phyloP scores from a whole-genome alignment of 2,113 vertebrate genomes.

The Phylloscopus trochiloides region DNA sequence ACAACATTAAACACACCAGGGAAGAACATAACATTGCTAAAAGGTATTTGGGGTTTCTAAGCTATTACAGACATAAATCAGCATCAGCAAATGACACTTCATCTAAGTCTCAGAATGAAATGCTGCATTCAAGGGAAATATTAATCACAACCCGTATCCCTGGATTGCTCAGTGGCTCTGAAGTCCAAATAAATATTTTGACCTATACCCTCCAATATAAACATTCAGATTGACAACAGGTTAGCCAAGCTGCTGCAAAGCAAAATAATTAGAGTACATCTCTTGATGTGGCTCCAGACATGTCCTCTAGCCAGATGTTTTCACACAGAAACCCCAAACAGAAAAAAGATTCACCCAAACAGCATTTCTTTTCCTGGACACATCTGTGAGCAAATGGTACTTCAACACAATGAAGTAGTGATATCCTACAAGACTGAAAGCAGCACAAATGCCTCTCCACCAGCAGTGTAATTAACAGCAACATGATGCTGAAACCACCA shows the following conservation, averaged over 20 bases:
- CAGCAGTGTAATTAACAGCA: not conserved
- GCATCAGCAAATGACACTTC: not conserved
- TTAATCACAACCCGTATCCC: not conserved
- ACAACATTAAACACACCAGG: not conserved
- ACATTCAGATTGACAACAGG: not conserved
- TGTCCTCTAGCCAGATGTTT: not conserved
- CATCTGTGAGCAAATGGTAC: slow-evolving; percentile 45
- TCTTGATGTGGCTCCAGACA: not conserved
- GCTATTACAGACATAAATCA: not conserved
- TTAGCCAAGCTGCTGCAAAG: not conserved
- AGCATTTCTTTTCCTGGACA: not conserved
- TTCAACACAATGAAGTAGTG: slow-evolving; percentile 50
- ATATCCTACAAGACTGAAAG: not conserved
- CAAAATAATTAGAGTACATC: not conserved
- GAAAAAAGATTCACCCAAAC: not conserved
- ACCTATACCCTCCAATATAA: not conserved
- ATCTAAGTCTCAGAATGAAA: not conserved
- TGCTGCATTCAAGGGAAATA: not conserved
- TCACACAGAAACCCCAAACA: slow-evolving; percentile 25
- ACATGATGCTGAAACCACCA: not conserved
- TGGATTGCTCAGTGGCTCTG: not conserved
- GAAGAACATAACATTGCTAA: not conserved
- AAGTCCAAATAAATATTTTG: not conserved
- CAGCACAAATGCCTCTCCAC: not conserved
- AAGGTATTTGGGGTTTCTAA: not conserved